A percentile compares a stretch with the other conserved stretches of the same genome.
Conservation (phyloP, 2,113 vertebrate species). For the Butastur rufipennis region DNA sequence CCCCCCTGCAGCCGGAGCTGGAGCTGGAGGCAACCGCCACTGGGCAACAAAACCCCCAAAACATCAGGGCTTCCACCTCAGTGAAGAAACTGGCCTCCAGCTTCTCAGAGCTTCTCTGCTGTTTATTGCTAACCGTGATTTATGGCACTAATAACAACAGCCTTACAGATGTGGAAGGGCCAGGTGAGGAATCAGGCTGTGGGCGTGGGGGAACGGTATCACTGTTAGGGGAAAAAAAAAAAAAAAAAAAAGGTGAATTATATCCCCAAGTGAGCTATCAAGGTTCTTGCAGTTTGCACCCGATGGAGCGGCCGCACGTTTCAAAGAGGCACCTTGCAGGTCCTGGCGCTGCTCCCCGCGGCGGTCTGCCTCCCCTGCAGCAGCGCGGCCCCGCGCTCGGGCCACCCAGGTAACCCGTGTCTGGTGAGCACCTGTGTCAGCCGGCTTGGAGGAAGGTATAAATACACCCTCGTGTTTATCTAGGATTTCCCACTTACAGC, state of each 20-base stretch:
- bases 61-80: not conserved
- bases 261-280: not conserved
- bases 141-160: constrained; percentile 15
- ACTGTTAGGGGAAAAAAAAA: not conserved
- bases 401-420: constrained; percentile 42
- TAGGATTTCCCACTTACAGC: constrained; percentile 19
- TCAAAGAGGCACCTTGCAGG: not conserved
- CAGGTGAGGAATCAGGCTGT: not conserved
- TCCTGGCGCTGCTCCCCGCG: rapidly evolving
- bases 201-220: not conserved
- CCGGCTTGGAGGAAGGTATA: not conserved
- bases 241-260: not conserved
- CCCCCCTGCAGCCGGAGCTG: not conserved
- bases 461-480: constrained; percentile 7
- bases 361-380: not conserved
- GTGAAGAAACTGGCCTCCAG: not conserved
- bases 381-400: rapidly evolving
- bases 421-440: constrained; percentile 55
- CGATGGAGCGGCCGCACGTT: rapidly evolving
- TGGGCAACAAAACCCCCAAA: not conserved
- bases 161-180: not conserved
- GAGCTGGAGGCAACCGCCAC: not conserved
- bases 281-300: not conserved
- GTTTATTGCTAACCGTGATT: not conserved
- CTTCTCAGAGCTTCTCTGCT: not conserved